Base-by-base conservation (phyloP, 2,888 invertebrate genomes). In the Deilephila porcellus region DNA sequence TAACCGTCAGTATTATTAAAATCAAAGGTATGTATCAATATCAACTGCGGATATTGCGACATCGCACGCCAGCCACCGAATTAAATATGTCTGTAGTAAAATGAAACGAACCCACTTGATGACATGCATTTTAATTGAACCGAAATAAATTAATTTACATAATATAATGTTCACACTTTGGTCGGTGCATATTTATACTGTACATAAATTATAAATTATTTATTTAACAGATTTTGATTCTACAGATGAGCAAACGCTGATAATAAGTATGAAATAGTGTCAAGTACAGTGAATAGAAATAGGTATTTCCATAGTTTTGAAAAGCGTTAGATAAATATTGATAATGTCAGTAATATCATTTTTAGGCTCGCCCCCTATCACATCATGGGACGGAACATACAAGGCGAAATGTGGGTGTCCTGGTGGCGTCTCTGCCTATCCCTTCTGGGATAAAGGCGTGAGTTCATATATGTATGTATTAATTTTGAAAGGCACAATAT, bases 111-210 rank as follows among this genome's bases (percentile, higher is more conserved):
- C 53, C 25, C 25, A 60, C 60, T 29, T 29, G 60, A 60, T 29
- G 60, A 60, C 60, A 29, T 29, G 60, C 60, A 29, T 60, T 29
- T 60, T 60, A 60, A 60, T 60, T 32, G 29, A 60, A 60, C 60
- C 29, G 17, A 60, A 60, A 17, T 60, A 60, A 60, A 60, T 60
- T 32, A 14, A 60, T 60, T 60, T 17, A 60, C 60, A 60, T 29
- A 29, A 32, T 29, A 60, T 29, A 60, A 8, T 17, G 20, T 60
- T 60, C 29, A 25, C 29, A 29, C 60, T 17, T 14, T 14, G 29
- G 29, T 14, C 29, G 25, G 0, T 5, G 5, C 29, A 25, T 29
- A 29, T 29, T 60, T 17, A 29, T 60, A 25, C 17, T 32, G 25
- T 25, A 60, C 11, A 20, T 25, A 20, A 4, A 60, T 60, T 45